These are phyloP conservation scores for Acleris literana DNA, from an alignment of 2,888 invertebrate species.

Conservation along the genomic window DNA sequence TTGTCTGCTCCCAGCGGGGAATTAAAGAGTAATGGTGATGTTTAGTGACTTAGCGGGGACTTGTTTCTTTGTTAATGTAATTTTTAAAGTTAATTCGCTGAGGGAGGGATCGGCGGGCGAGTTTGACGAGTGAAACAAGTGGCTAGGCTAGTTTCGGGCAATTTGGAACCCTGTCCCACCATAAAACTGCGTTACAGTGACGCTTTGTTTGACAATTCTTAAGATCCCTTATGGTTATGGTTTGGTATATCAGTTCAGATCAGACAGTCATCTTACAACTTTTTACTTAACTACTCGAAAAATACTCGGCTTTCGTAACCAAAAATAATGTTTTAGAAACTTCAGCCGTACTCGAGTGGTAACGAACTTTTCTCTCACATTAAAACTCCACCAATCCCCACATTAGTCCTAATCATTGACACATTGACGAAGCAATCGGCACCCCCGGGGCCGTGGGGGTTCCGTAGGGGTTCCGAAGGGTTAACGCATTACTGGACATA, in stretches of 20 bases:
- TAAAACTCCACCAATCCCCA: constrained; percentile 20
- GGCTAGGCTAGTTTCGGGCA: too few relatives aligned
- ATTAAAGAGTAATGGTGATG: constrained; percentile 82
- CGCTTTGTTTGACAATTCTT: too few relatives aligned
- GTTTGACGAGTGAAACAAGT: too few relatives aligned
- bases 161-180: too few relatives aligned
- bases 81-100: constrained; percentile 70
- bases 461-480: constrained; percentile 55
- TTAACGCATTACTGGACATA: constrained; percentile 71
- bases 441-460: constrained; percentile 47
- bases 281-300: too few relatives aligned
- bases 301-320: too few relatives aligned
- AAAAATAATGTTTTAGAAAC: too few relatives aligned
- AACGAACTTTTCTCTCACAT: not conserved
- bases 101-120: constrained; percentile 43
- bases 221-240: too few relatives aligned
- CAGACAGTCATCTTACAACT: too few relatives aligned
- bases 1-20: constrained; percentile 72
- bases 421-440: constrained; percentile 74
- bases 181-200: too few relatives aligned
- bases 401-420: constrained; percentile 72
- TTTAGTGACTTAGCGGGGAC: constrained; percentile 80
- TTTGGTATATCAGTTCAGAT: too few relatives aligned
- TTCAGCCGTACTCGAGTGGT: not conserved
- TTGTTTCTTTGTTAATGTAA: constrained; percentile 76